Evolutionary conservation across 2,888 invertebrate species (phyloP).

Genomic region (Heteromurus nitidus): DNA sequence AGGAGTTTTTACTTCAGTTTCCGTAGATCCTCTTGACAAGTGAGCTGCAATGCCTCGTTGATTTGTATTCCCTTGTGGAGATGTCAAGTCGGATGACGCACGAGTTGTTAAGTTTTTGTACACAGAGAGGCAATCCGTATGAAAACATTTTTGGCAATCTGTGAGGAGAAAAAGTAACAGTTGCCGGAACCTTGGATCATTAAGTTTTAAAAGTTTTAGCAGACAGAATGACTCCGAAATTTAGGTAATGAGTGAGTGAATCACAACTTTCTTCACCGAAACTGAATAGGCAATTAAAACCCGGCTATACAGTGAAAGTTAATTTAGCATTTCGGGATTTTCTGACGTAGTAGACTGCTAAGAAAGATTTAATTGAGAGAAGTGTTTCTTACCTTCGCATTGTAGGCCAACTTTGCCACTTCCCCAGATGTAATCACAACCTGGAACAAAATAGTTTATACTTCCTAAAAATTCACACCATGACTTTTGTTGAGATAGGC

Average conservation of each 20-base stretch:
- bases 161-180: background rate
- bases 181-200: too few species aligned
- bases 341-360: too few species aligned
- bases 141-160: constrained; percentile 72
- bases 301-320: too few species aligned
- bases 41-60: constrained; percentile 7
- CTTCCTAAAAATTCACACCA: background rate
- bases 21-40: constrained; percentile 50
- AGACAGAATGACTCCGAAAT: background rate
- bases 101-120: constrained; percentile 59
- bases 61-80: constrained; percentile 20
- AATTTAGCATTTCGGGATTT: too few species aligned
- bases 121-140: constrained; percentile 64
- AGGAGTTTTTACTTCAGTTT: constrained; percentile 53
- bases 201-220: too few species aligned
- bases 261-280: background rate
- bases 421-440: constrained; percentile 82
- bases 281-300: too few species aligned
- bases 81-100: constrained; percentile 33
- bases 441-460: constrained; percentile 74
- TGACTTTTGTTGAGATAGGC: background rate
- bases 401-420: constrained; percentile 79
- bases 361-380: too few species aligned
- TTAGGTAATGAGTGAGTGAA: constrained; percentile 3
- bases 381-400: constrained; percentile 79